These are phyloP conservation scores for Paralichthys olivaceus DNA, from an alignment of 2,113 vertebrate genomes.

Conservation along the genomic window DNA sequence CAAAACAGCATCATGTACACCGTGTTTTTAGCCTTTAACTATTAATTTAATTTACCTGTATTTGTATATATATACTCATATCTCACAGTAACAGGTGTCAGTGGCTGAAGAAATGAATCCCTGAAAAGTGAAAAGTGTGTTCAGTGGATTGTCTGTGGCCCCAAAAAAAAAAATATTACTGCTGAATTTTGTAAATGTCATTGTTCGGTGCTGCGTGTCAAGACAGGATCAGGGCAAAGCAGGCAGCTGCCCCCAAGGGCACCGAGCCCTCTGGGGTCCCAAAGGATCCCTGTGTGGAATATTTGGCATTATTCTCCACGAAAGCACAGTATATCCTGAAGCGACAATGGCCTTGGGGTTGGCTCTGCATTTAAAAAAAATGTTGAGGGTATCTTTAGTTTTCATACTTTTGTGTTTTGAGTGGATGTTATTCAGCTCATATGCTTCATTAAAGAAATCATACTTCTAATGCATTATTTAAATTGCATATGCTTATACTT, in stretches of 20 bases:
- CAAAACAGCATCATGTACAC: no score
- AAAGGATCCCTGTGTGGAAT: background rate
- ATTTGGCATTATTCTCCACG: background rate
- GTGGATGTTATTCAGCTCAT: background rate
- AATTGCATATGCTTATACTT: background rate
- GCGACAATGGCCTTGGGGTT: background rate
- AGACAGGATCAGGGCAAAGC: background rate
- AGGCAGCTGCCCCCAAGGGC: background rate
- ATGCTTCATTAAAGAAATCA: background rate
- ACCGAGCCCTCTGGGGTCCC: background rate
- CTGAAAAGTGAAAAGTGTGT: background rate
- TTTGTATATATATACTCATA: background rate
- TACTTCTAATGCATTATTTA: background rate
- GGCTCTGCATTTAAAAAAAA: background rate
- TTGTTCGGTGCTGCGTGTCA: background rate
- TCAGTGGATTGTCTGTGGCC: background rate
- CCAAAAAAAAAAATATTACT: background rate
- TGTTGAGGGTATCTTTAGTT: background rate
- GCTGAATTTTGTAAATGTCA: conserved; percentile 13
- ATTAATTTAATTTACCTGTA: no score
- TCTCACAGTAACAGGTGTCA: background rate
- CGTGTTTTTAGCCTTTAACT: no score
- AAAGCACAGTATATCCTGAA: background rate
- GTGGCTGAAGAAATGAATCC: background rate
- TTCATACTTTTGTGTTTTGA: background rate